A percentile compares a stretch with the other conserved stretches of the same genome.
phyloP scores from a whole-genome alignment of 2,113 vertebrate species.

The Rhinopomastus cyanomelas region DNA sequence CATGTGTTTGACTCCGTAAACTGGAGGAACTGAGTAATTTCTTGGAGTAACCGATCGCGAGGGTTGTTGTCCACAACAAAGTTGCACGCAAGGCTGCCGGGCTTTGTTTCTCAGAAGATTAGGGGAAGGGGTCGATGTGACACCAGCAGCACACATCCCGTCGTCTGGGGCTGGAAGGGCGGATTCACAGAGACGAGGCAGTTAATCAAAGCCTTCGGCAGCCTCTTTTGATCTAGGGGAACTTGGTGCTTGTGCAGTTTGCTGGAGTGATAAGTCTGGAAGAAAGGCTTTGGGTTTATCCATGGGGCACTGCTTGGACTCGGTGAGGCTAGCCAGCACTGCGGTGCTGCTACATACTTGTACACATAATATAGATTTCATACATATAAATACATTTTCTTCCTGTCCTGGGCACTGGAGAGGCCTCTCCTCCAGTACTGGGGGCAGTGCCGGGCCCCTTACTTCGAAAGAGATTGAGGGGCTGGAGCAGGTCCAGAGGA shows the following conservation, averaged over 20 bases:
- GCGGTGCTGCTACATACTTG: too few relatives aligned
- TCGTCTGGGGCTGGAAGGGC: not conserved
- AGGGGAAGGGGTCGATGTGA: constrained; percentile 44
- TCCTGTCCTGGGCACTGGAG: too few relatives aligned
- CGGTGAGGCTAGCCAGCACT: too few relatives aligned
- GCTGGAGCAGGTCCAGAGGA: too few relatives aligned
- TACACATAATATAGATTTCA: too few relatives aligned
- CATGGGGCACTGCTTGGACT: not conserved
- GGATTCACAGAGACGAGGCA: not conserved
- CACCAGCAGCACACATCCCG: constrained; percentile 22
- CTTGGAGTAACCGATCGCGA: constrained; percentile 72
- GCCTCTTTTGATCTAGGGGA: not conserved
- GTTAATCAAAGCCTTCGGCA: constrained; percentile 29
- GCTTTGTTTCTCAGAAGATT: constrained; percentile 41
- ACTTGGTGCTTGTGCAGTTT: not conserved
- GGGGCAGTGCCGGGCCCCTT: too few relatives aligned
- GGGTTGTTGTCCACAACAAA: constrained; percentile 64
- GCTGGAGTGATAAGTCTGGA: not conserved
- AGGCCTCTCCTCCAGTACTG: too few relatives aligned
- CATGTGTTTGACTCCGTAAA: constrained; percentile 68
- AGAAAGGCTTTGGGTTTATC: not conserved
- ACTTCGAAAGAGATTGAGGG: too few relatives aligned
- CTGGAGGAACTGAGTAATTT: constrained; percentile 75
- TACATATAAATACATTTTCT: too few relatives aligned
- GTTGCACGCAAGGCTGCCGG: constrained; percentile 42